These are phyloP conservation scores for Falco concolor DNA, from an alignment of 2,797 vertebrate species.

Conservation along the genomic window DNA sequence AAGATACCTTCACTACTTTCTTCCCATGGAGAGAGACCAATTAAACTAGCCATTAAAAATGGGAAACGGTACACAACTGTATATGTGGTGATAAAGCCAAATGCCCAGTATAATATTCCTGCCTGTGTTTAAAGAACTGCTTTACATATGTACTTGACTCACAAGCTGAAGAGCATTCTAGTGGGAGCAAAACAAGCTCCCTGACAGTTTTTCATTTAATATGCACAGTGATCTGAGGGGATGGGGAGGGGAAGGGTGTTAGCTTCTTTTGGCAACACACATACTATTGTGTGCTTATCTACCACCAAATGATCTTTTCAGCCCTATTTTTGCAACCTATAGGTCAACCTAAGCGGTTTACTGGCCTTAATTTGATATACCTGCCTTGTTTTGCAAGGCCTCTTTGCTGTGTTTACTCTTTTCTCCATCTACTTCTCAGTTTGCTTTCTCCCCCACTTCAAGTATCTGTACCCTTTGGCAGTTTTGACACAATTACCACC, in stretches of 20 bases:
- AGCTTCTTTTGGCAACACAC: not conserved
- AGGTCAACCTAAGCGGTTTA: not conserved
- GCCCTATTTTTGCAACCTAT: not conserved
- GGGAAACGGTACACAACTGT: not conserved
- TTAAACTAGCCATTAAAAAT: not conserved
- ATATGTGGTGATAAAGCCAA: not conserved
- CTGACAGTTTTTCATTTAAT: not conserved
- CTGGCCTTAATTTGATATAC: not conserved
- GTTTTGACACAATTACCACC: not conserved
- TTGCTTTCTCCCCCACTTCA: not conserved
- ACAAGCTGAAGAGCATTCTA: not conserved
- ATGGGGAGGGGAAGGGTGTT: too few species aligned
- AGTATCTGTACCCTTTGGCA: not conserved
- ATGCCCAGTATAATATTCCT: not conserved
- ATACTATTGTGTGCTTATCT: not conserved
- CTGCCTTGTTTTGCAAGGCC: not conserved
- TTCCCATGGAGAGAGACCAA: not conserved
- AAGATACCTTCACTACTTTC: not conserved
- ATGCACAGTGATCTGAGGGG: not conserved
- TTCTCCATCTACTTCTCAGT: not conserved
- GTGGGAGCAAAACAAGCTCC: not conserved
- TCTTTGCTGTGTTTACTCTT: not conserved
- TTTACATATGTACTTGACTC: not conserved
- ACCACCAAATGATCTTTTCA: not conserved
- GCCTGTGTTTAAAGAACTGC: not conserved